Base-by-base conservation (phyloP, 2,888 invertebrate species). In the Megaustenia siamemsis region DNA sequence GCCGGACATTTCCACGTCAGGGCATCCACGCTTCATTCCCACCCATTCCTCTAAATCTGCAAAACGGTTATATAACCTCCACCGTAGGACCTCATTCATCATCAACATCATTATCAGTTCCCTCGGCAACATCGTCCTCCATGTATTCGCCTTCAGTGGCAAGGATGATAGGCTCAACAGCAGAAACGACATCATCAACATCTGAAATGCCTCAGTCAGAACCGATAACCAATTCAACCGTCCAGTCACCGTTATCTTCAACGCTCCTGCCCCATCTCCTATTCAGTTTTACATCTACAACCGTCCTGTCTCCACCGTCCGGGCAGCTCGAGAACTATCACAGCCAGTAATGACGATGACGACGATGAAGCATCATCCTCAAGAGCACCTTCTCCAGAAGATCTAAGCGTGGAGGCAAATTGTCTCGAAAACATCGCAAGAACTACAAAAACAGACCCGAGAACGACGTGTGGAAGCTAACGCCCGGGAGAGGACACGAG, bases 381-480 rank as follows among this genome's bases (percentile, higher is more conserved):
- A 5, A 63, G 85, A 15, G 78, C 73, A 0, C 84, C 80, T 32
- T 87, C 87, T 10, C 87, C 87, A 0, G 85, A 87, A 73, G 85
- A 86, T n/a, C 71, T 86, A 24, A 78, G 83, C 43, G 21, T 77
- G 83, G 76, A 32, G 85, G 86, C n/a, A 86, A 86, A 43, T 73
- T 86, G 35, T 87, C 87, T 69, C 90, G 89, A 77, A 91, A 89
- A 85, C 88, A 88, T 35, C 88, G 93, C 75, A 93, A 93, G 88
- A 98, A 98, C 93, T 98, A 98, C 94, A 98, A 98, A 93, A 98
- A 98, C 93, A 98, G 98, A 98, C 94, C n/a, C 95, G 97, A 35
- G 98, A 98, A 93, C 95, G 98, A 89, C 95, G 98, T 88, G 97
- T 98, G 92, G 98, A 98, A 93, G 98, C 98, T 0, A 98, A 98